Conservation (phyloP, 2,797 vertebrate species). For the Spondyliosoma cantharus region DNA sequence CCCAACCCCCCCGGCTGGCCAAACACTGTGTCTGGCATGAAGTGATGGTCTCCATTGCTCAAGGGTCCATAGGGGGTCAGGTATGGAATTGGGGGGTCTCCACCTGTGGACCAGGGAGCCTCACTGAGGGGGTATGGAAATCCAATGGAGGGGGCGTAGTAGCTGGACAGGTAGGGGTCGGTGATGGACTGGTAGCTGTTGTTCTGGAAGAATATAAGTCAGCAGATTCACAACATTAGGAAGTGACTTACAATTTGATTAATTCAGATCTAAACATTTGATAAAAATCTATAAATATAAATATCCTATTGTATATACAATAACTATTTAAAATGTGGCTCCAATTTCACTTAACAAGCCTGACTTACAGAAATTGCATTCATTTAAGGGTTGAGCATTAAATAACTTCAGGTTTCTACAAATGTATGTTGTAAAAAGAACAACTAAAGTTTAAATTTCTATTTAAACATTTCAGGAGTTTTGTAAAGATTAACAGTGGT, state of each 20-base stretch:
- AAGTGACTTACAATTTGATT: conserved; percentile 25
- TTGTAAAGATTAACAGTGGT: not conserved
- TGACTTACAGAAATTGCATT: not conserved
- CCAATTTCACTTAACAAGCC: not conserved
- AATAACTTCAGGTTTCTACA: not conserved
- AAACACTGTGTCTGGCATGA: conserved; percentile 96
- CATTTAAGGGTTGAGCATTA: not conserved
- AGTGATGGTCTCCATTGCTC: conserved; percentile 97
- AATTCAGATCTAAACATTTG: not conserved
- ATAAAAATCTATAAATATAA: not conserved
- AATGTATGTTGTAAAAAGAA: not conserved
- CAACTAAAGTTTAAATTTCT: not conserved
- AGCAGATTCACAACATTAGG: conserved; percentile 47
- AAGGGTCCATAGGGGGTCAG: conserved; percentile 95
- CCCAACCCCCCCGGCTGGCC: conserved; percentile 95
- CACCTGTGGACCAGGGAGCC: conserved; percentile 97
- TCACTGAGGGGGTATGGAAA: conserved; percentile 96
- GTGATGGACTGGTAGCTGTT: conserved; percentile 98
- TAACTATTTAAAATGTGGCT: not conserved
- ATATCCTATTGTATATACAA: not conserved
- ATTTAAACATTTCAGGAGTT: not conserved
- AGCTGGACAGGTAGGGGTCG: conserved; percentile 96
- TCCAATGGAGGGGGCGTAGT: conserved; percentile 95
- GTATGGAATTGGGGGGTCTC: conserved; percentile 96
- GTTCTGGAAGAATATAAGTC: conserved; percentile 80